These are phyloP conservation scores for Ctenopoma kingsleyae DNA, from an alignment of 2,797 vertebrate species.

Conservation along the genomic window DNA sequence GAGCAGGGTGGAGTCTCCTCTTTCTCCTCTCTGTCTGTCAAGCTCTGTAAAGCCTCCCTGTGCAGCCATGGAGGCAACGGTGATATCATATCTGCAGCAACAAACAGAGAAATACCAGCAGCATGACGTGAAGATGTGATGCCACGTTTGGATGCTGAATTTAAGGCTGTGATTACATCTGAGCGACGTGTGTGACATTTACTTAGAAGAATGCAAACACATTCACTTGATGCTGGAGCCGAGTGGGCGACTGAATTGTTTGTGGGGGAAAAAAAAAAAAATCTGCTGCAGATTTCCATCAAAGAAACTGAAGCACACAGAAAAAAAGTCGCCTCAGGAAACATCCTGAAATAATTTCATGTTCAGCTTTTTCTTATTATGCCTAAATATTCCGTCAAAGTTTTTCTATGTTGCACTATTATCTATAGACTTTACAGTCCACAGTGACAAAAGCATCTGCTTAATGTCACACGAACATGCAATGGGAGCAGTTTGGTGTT, in stretches of 20 bases:
- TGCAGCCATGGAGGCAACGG: conserved; percentile 26
- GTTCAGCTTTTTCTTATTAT: neutral
- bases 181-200: neutral
- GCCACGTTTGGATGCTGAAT: neutral
- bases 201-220: conserved; percentile 3
- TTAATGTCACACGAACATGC: neutral
- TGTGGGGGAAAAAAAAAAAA: too few species aligned
- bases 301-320: neutral
- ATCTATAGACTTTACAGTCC: neutral
- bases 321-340: neutral
- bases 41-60: conserved; percentile 45
- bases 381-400: neutral
- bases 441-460: too few species aligned
- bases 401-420: neutral
- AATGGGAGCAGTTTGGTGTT: neutral
- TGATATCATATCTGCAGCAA: neutral
- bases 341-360: neutral
- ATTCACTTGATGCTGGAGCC: neutral
- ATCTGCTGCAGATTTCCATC: neutral
- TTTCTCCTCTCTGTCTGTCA: conserved; percentile 56
- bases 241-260: too few species aligned
- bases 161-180: neutral
- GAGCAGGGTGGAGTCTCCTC: conserved; percentile 39
- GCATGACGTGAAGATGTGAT: neutral
- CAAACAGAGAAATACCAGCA: conserved; percentile 2